Evolutionary conservation across 2,797 vertebrate genomes (phyloP), one percentile per base, ranked within the genome.

Genomic region (Tachyglossus aculeatus): DNA sequence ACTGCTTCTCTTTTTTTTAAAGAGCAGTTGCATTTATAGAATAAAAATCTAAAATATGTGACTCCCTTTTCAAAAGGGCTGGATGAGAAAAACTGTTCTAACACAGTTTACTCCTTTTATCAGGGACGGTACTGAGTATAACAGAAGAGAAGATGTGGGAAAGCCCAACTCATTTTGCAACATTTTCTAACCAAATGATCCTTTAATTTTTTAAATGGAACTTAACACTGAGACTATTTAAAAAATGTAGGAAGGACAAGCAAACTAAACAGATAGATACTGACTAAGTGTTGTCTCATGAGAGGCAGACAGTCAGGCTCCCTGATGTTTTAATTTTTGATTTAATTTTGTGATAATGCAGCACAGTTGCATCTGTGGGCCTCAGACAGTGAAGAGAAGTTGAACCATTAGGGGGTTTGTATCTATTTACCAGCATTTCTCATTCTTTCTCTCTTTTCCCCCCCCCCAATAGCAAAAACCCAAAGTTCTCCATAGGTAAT

Each of bases 271-370:
- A 31, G 50, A 80, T 36, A 59, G 67, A 12, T 91, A 81, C 83
- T 86, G 88, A 89, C 82, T 82, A 57, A 82, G 68, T 82, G 76
- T 82, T 89, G 70, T 89, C 72, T 90, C 80, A 80, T 79, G 82
- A 62, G 82, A 87, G 84, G 58, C 84, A 90, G 91, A 91, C 89
- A 84, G 86, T 74, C 69, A 81, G 88, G 69, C 87, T 93, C 90
- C 90, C 81, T 60, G 78, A 87, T 86, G 85, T 89, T 92, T 90
- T 90, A 90, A 91, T 89, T 92, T 91, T 89, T 92, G 67, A 92
- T 92, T 93, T 92, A 91, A 90, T 90, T 91, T 91, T 89, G 92
- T 90, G 86, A 90, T 91, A 92, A 87, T 77, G 68, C 45, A 29
- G 61, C 71, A 82, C 68, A 81, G 71, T 82, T 83, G 36, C 66